Evolutionary conservation across 2,113 vertebrate genomes (phyloP).

Genomic region (Castor canadensis): DNA sequence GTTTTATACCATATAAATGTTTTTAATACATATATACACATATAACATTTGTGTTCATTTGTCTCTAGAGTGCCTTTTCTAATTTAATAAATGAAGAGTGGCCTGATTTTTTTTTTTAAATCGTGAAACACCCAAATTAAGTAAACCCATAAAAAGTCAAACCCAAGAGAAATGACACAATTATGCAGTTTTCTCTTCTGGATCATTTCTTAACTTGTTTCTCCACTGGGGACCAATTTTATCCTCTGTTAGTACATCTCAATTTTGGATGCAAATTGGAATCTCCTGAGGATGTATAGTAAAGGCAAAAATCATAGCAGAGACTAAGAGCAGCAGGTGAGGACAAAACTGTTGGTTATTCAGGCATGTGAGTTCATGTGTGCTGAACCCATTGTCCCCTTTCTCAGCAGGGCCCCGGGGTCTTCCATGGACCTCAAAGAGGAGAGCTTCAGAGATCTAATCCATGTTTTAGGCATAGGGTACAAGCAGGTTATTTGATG

Average conservation of each 20-base stretch:
- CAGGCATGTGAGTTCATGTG: not conserved
- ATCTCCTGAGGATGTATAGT: not conserved
- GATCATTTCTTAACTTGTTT: not conserved
- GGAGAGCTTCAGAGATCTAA: constrained; percentile 58
- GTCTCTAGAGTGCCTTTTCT: not conserved
- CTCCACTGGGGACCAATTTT: not conserved
- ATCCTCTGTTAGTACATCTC: not conserved
- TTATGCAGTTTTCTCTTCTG: not conserved
- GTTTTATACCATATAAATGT: too few species aligned
- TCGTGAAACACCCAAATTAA: not conserved
- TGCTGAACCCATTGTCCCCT: not conserved
- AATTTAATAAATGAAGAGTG: not conserved
- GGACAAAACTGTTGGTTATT: not conserved
- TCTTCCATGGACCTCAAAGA: not conserved
- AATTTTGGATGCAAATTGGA: not conserved
- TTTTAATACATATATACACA: not conserved
- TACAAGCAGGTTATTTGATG: constrained; percentile 89
- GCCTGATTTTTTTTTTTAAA: not conserved
- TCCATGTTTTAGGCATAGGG: constrained; percentile 79
- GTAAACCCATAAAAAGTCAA: not conserved
- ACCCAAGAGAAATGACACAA: not conserved
- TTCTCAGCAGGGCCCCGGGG: not conserved
- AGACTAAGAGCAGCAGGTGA: not conserved
- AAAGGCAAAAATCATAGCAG: not conserved
- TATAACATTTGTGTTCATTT: not conserved